A percentile compares a stretch with the other conserved stretches of the same genome.
phyloP scores from a whole-genome alignment of 2,113 vertebrate genomes.

The Oreochromis spilurus region DNA sequence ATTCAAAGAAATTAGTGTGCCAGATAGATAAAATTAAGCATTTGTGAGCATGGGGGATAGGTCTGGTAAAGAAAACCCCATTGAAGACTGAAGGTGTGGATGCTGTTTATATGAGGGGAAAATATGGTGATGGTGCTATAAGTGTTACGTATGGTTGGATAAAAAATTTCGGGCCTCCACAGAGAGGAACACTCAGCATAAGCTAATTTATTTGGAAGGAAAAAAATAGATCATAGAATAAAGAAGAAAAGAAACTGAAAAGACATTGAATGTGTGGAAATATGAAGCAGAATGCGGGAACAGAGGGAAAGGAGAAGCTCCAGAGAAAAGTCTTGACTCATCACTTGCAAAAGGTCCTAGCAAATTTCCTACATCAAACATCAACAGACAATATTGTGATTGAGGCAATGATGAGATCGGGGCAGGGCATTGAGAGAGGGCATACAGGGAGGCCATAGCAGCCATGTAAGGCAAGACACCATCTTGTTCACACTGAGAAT shows the following conservation, averaged over 20 bases:
- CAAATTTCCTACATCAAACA: not conserved
- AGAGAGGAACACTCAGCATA: not conserved
- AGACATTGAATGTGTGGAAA: not conserved
- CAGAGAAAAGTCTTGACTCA: not conserved
- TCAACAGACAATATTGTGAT: not conserved
- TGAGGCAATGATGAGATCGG: not conserved
- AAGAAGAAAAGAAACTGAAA: not conserved
- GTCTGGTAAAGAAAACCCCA: not conserved
- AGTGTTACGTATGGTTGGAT: not conserved
- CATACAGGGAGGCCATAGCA: not conserved
- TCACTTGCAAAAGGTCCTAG: not conserved
- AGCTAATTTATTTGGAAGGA: not conserved
- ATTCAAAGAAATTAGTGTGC: not conserved
- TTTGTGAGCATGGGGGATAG: not conserved
- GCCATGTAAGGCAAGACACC: not conserved
- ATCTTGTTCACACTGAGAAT: not conserved
- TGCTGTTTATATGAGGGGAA: not conserved
- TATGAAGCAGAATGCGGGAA: rapidly evolving
- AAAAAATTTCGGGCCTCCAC: rapidly evolving
- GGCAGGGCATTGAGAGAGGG: not conserved
- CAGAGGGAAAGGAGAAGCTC: not conserved
- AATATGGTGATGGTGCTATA: not conserved
- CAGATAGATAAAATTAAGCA: not conserved
- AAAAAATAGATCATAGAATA: not conserved
- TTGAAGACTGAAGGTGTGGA: not conserved